A percentile compares a stretch with the other conserved stretches of the same genome.
These are phyloP conservation scores for Eulithis prunata DNA, from an alignment of 2,888 invertebrate genomes.

Conservation along the genomic window DNA sequence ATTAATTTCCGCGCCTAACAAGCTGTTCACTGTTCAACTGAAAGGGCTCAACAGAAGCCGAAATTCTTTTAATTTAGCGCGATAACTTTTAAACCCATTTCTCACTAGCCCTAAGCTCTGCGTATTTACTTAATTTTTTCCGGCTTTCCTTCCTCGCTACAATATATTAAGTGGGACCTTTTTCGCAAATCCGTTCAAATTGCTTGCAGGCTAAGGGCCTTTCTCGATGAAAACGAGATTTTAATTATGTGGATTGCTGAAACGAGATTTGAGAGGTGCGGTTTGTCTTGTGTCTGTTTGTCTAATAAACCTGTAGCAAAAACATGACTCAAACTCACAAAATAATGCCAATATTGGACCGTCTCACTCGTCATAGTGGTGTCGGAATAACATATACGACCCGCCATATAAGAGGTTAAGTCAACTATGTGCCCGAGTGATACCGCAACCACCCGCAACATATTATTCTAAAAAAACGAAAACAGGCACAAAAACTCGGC, in stretches of 20 bases:
- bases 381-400: too few relatives aligned
- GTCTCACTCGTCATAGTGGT: too few relatives aligned
- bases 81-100: constrained; percentile 62
- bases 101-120: constrained; percentile 55
- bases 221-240: constrained; percentile 50
- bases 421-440: too few relatives aligned
- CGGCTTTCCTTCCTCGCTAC: constrained; percentile 48
- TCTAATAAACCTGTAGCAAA: too few relatives aligned
- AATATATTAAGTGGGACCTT: constrained; percentile 67
- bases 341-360: too few relatives aligned
- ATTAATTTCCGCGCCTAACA: constrained; percentile 18
- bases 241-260: constrained; percentile 56
- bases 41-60: constrained; percentile 19
- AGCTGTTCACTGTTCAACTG: constrained; percentile 23
- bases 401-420: too few relatives aligned
- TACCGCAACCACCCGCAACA: too few relatives aligned
- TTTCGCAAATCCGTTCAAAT: constrained; percentile 67
- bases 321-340: too few relatives aligned
- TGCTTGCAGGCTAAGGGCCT: constrained; percentile 56
- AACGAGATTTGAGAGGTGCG: constrained; percentile 40
- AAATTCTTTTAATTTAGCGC: constrained; percentile 45
- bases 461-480: constrained; percentile 7
- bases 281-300: constrained; percentile 8
- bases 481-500: constrained; percentile 1
- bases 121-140: constrained; percentile 60